These are phyloP conservation scores for Tuta absoluta DNA, from an alignment of 2,888 invertebrate genomes.

Conservation along the genomic window DNA sequence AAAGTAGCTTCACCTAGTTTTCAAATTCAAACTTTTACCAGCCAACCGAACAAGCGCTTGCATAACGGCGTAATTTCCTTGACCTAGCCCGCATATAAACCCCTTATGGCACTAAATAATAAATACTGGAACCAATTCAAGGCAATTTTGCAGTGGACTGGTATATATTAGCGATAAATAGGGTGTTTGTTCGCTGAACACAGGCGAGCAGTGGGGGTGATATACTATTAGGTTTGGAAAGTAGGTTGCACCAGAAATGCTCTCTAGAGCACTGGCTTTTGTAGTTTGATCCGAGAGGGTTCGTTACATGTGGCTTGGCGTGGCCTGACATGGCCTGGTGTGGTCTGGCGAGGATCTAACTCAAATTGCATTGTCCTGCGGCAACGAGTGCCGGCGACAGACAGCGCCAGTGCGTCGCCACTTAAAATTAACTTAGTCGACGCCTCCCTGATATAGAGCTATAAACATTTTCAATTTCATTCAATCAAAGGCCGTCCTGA, in stretches of 20 bases:
- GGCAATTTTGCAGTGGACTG: constrained; percentile 10
- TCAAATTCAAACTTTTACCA: background rate
- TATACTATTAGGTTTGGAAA: constrained; percentile 15
- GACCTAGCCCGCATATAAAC: background rate
- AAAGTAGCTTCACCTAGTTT: background rate
- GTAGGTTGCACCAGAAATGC: constrained; percentile 22
- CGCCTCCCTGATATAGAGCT: constrained; percentile 14
- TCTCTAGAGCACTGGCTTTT: constrained; percentile 19
- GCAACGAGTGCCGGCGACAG: constrained; percentile 23
- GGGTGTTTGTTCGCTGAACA: background rate
- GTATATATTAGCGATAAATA: constrained; percentile 17
- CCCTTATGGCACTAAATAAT: background rate
- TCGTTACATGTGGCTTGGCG: constrained; percentile 21
- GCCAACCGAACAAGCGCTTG: background rate
- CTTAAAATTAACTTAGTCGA: constrained; percentile 23
- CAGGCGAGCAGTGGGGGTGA: background rate
- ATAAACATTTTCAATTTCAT: constrained; percentile 15
- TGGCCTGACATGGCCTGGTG: constrained; percentile 6
- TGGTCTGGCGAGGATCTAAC: constrained; percentile 1
- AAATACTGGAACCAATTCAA: constrained; percentile 6
- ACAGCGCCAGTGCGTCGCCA: constrained; percentile 17
- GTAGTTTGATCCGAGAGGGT: constrained; percentile 25
- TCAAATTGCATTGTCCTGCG: constrained; percentile 29
- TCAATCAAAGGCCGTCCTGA: constrained; percentile 1
- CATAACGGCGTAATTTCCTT: constrained; percentile 2